Conservation (phyloP, 2,888 invertebrate species). For the Drosophila tanythrix region DNA sequence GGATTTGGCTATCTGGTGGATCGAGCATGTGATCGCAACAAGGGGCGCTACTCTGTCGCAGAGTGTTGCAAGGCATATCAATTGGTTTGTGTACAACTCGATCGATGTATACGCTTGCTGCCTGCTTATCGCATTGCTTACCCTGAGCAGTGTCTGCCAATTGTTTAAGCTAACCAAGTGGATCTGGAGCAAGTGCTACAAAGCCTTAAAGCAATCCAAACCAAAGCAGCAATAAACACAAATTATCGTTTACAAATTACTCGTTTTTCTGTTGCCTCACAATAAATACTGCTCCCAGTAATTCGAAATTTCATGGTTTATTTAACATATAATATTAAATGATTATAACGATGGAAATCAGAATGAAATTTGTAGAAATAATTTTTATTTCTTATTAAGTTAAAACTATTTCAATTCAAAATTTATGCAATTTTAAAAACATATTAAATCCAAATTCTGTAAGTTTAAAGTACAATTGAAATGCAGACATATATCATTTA, state of each 20-base stretch:
- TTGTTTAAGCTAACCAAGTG: constrained; percentile 24
- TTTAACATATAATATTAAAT: background rate
- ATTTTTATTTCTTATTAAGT: background rate
- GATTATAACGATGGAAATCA: background rate
- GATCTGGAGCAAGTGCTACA: constrained; percentile 3
- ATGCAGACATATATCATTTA: background rate
- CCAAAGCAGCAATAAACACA: constrained; percentile 51
- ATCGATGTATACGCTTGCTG: constrained; percentile 85
- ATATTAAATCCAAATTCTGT: background rate
- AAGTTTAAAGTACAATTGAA: background rate
- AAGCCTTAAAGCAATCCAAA: constrained; percentile 25
- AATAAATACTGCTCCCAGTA: background rate
- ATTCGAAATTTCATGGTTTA: background rate
- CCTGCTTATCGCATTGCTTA: constrained; percentile 31
- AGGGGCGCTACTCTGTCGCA: constrained; percentile 86
- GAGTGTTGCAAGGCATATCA: constrained; percentile 85
- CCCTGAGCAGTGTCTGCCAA: constrained; percentile 16
- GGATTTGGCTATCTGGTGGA: constrained; percentile 87
- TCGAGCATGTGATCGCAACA: constrained; percentile 87
- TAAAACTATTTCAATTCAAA: background rate
- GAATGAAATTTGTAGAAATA: background rate
- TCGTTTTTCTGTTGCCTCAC: background rate
- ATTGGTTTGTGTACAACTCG: constrained; percentile 85
- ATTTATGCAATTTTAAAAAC: background rate
- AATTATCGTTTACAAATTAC: background rate